These are phyloP conservation scores for Acanthurus tractus DNA, from an alignment of 2,797 vertebrate species.

Conservation along the genomic window DNA sequence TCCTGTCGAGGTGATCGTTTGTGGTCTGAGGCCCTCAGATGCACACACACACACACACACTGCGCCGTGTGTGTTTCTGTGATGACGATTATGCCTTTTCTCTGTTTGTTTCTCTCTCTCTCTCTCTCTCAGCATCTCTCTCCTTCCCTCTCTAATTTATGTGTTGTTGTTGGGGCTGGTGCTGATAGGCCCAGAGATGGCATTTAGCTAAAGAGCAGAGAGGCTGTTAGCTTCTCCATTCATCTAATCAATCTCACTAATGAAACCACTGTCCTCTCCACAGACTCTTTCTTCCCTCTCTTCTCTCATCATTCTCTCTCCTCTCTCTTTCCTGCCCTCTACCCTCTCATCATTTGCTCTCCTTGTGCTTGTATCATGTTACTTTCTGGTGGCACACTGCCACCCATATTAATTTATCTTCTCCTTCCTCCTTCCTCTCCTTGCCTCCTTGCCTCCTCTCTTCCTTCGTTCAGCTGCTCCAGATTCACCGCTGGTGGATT, in stretches of 20 bases:
- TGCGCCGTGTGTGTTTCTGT: constrained; percentile 48
- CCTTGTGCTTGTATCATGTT: constrained; percentile 42
- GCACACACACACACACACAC: not conserved
- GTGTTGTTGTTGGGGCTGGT: constrained; percentile 78
- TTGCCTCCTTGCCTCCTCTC: constrained; percentile 29
- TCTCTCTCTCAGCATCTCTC: constrained; percentile 5
- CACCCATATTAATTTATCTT: constrained; percentile 24
- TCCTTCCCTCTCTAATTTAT: constrained; percentile 68
- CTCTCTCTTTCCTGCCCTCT: constrained; percentile 56
- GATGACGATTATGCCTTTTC: constrained; percentile 62
- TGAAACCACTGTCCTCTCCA: constrained; percentile 81
- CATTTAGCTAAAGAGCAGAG: constrained; percentile 87
- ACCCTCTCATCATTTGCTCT: constrained; percentile 70
- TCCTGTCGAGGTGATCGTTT: constrained; percentile 53
- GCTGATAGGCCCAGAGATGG: constrained; percentile 85
- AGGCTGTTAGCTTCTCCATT: constrained; percentile 84
- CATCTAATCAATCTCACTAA: constrained; percentile 87
- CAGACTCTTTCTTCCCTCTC: constrained; percentile 60
- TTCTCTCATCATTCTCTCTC: constrained; percentile 53
- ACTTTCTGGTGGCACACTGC: constrained; percentile 23
- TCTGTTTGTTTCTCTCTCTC: constrained; percentile 46
- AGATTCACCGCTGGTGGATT: constrained; percentile 60
- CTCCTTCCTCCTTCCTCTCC: constrained; percentile 17
- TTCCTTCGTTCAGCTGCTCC: constrained; percentile 53
- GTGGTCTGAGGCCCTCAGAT: constrained; percentile 44